These are phyloP conservation scores for Seriola aureovittata DNA, from an alignment of 2,113 vertebrate species.

Conservation along the genomic window DNA sequence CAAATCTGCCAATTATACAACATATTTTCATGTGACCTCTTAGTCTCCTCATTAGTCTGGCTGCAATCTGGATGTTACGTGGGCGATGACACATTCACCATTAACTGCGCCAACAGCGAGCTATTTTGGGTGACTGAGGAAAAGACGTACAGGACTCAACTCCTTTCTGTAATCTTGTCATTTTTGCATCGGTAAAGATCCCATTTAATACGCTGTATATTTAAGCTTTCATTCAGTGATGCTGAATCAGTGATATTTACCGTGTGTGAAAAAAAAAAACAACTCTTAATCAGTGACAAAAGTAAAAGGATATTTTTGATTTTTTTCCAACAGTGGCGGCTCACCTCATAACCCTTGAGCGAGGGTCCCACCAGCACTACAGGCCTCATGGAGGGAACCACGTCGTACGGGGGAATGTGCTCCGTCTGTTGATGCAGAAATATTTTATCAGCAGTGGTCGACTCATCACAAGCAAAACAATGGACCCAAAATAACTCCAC, in stretches of 20 bases:
- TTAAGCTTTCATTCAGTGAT: neutral
- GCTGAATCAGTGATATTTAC: neutral
- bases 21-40: constrained; percentile 65
- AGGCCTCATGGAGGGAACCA: constrained; percentile 97
- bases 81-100: constrained; percentile 46
- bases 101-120: constrained; percentile 40
- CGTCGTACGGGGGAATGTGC: constrained; percentile 94
- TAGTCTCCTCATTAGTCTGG: constrained; percentile 45
- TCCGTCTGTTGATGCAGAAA: constrained; percentile 86
- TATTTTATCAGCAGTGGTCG: constrained; percentile 10
- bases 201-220: neutral
- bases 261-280: neutral
- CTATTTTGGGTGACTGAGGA: constrained; percentile 35
- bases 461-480: constrained; percentile 24
- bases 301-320: too few species aligned
- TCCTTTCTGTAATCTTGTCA: neutral
- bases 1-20: constrained; percentile 45
- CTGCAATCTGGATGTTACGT: constrained; percentile 56
- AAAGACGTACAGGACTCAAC: constrained; percentile 22
- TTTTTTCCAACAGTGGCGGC: neutral
- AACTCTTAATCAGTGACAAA: neutral
- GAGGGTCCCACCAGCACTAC: constrained; percentile 96
- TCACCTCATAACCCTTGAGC: constrained; percentile 96
- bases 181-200: neutral
- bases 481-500: neutral